Evolutionary conservation across 2,113 vertebrate genomes (phyloP), one percentile per base, ranked within the genome.

Genomic region (Burhinus oedicnemus): DNA sequence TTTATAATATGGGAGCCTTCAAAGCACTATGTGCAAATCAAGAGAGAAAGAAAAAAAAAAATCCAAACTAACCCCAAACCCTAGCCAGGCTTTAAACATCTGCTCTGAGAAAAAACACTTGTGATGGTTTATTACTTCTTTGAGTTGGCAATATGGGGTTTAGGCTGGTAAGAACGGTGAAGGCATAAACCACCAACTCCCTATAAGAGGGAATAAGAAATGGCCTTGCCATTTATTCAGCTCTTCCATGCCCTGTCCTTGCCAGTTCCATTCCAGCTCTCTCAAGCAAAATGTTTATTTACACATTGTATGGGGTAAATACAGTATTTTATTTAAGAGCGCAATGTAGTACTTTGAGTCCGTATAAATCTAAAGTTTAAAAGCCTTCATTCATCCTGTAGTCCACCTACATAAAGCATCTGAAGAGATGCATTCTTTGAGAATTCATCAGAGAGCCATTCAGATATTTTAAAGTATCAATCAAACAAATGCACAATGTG

Each of bases 311-410:
- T 17, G 8, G 12, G 20, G 25, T 68, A 89, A 81, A 75, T 21
- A 74, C 6, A 86, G 21, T 40, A 57, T 29, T 76, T 40, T n/a
- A 12, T 34, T 84, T 70, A 49, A 54, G 23, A 72, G 11, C 45
- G 40, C 9, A 82, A 1, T 14, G 38, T 12, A 42, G 80, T 54
- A 57, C 30, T 71, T 58, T 29, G 25, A 84, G 61, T 69, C 22
- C 34, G 88, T 36, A 34, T 15, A 95, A 91, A 77, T 91, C 72
- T 87, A 18, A 93, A 47, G 61, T 44, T 89, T 80, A 68, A 97
- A 92, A 87, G 52, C 32, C 27, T 64, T 15, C 0, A 93, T 81
- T 84, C 83, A 85, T 34, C 89, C 86, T 42, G 27, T 22, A 68
- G 30, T 44, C 20, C 9, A 51, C 34, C 72, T 60, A 55, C 47